Evolutionary conservation across 2,797 vertebrate genomes (phyloP), one percentile per base, ranked within the genome.

Genomic region (Muscicapa comitata): DNA sequence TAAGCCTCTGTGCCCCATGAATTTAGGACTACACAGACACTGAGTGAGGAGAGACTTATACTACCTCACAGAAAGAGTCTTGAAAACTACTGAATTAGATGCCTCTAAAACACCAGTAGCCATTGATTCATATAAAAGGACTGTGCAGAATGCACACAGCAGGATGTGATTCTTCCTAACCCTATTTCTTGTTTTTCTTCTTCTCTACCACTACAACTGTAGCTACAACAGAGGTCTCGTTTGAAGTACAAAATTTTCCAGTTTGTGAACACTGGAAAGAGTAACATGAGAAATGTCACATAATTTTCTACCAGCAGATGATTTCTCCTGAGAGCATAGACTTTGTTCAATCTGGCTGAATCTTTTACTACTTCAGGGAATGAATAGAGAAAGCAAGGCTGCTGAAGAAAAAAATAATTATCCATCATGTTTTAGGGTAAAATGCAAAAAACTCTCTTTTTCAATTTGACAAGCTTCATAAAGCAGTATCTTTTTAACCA

Each of bases 381-480:
- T 6, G 43, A 74, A 83, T 5, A 7, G 33, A 79, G n/a, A 81
- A 87, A 79, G 37, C 24, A 79, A 92, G 50, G 31, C 66, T 84
- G 63, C 35, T 50, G 35, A 82, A 85, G 37, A 81, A 82, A 79
- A 93, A 93, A 85, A 51, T 42, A 85, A 87, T 81, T 74, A 82
- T 25, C 35, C 12, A 1, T 57, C 0, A 0, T 38, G 17, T 54
- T 89, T 74, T 89, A 51, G 28, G 47, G 8, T 16, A 53, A 53
- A 82, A 75, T 48, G 28, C 8, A 74, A 63, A 92, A 95, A 76
- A 8, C 13, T 38, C 8, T 40, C 16, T 45, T 66, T 92, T 85
- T 40, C 51, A 33, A 9, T 61, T 37, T 76, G 42, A 15, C 45
- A 57, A 40, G 42, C 7, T 78, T 81, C 55, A 35, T 4, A 5